Conservation (phyloP, 1,140 invertebrate species). For the Drosophila arizonae region DNA sequence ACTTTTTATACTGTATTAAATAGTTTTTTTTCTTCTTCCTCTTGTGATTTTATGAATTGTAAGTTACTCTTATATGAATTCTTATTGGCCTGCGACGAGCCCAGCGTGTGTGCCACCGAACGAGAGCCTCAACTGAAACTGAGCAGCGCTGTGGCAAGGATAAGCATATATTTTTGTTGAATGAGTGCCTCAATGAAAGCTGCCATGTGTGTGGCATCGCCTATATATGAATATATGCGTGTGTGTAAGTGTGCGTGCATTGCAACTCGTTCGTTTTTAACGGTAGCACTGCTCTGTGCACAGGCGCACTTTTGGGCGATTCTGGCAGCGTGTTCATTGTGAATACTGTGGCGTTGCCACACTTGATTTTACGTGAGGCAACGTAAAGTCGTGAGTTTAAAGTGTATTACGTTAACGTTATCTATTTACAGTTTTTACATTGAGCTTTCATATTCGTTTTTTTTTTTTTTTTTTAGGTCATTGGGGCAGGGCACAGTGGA, state of each 20-base stretch:
- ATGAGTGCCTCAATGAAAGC: conserved; percentile 60
- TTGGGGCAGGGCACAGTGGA: conserved; percentile 42
- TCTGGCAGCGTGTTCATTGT: conserved; percentile 20
- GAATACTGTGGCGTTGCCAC: conserved; percentile 39
- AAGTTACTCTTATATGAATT: conserved; percentile 46
- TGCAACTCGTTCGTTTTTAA: conserved; percentile 48
- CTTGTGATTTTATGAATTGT: conserved; percentile 45
- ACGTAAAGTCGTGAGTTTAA: conserved; percentile 29
- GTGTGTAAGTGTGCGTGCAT: conserved; percentile 12
- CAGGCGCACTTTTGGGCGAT: conserved; percentile 37
- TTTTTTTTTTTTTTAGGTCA: conserved; percentile 37
- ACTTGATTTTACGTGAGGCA: conserved; percentile 7
- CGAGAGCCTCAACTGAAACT: conserved; percentile 74
- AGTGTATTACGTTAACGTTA: conserved; percentile 27
- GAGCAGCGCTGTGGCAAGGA: conserved; percentile 42
- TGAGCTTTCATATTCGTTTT: not conserved
- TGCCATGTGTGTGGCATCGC: conserved; percentile 4
- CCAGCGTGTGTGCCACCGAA: conserved; percentile 71
- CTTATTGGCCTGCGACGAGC: conserved; percentile 64
- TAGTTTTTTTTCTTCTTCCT: conserved; percentile 7
- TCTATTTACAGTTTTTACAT: conserved; percentile 17
- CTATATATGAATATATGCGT: conserved; percentile 1
- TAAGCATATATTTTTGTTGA: conserved; percentile 71
- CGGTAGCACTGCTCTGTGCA: conserved; percentile 37
- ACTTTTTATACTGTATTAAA: not conserved